Conservation (phyloP, 2,888 invertebrate genomes). For the Isoperla grammatica region DNA sequence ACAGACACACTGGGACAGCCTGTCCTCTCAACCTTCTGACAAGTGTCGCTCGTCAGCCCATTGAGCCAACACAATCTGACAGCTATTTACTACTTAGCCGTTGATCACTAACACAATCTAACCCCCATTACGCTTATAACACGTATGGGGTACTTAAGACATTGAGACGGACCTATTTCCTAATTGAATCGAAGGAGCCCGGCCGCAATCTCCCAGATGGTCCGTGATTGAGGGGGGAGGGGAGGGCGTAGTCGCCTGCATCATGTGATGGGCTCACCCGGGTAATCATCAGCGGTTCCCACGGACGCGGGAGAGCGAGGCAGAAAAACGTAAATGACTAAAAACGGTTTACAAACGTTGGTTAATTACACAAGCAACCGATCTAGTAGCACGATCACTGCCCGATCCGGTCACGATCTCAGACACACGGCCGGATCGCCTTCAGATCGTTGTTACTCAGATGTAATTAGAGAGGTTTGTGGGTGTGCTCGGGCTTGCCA, state of each 20-base stretch:
- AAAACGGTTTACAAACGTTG: slow-evolving; percentile 6
- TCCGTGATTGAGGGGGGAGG: background rate
- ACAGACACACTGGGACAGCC: no score
- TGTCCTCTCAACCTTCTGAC: no score
- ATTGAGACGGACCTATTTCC: slow-evolving; percentile 8
- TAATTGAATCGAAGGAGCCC: background rate
- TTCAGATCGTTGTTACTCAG: background rate
- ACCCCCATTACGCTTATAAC: background rate
- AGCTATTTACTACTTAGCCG: slow-evolving; percentile 15
- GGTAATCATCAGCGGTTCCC: slow-evolving; percentile 12
- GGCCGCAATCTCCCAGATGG: slow-evolving; percentile 9
- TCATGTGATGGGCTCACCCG: no score
- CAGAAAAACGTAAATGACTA: slow-evolving; percentile 14
- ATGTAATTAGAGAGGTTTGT: no score
- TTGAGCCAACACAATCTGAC: slow-evolving; percentile 6
- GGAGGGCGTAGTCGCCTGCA: background rate
- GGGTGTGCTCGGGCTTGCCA: no score
- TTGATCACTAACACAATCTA: slow-evolving; percentile 10
- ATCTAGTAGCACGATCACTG: background rate
- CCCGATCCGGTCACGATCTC: slow-evolving; percentile 8
- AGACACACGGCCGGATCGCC: background rate
- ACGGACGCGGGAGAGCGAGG: background rate
- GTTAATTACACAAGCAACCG: slow-evolving; percentile 11
- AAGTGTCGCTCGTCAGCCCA: background rate
- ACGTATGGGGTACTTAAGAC: background rate